Evolutionary conservation across 2,113 vertebrate genomes (phyloP).

Genomic region (Falco punctatus): DNA sequence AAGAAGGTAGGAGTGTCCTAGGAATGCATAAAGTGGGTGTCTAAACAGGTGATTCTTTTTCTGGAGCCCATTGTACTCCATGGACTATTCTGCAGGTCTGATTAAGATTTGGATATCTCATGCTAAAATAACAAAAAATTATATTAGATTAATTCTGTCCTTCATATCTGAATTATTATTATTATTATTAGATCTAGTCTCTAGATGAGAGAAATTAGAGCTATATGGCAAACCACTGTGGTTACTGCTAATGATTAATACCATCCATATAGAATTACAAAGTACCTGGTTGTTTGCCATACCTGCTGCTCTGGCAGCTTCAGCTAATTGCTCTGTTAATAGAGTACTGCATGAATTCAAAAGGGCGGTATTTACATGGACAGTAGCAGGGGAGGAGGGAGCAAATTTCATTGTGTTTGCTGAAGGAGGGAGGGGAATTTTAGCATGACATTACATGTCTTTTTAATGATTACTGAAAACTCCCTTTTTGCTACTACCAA

Average conservation of each 20-base stretch:
- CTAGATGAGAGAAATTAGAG: not conserved
- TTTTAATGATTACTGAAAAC: not conserved
- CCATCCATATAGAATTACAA: not conserved
- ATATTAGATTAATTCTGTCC: not conserved
- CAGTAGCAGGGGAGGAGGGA: not conserved
- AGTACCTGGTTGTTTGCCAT: not conserved
- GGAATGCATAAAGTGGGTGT: not conserved
- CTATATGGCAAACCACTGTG: not conserved
- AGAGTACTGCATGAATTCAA: not conserved
- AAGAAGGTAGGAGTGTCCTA: not conserved
- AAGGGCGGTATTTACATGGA: not conserved
- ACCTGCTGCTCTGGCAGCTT: not conserved
- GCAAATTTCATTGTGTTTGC: not conserved
- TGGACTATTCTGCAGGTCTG: not conserved
- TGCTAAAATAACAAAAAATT: not conserved
- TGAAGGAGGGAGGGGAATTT: not conserved
- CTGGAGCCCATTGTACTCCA: not conserved
- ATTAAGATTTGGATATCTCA: not conserved
- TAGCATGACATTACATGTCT: not conserved
- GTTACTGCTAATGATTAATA: not conserved
- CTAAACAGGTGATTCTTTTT: not conserved
- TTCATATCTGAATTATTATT: not conserved
- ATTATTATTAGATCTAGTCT: not conserved
- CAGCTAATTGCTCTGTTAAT: constrained; percentile 31
- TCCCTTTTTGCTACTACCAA: not conserved